Evolutionary conservation across 2,797 vertebrate genomes (phyloP).

Genomic region (Rhinoraja longicauda): DNA sequence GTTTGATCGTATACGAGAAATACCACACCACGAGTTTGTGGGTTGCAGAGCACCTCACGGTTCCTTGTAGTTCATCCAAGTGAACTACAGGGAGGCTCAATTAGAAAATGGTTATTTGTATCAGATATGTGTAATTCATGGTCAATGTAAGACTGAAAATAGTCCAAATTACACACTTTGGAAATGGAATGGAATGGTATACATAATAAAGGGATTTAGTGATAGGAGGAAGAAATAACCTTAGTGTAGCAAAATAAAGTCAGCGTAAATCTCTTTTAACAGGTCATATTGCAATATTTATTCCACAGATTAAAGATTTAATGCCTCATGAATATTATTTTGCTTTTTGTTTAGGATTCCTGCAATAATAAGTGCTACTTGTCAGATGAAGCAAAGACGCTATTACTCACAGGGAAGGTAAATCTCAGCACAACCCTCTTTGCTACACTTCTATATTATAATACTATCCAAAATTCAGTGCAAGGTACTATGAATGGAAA

Average conservation of each 20-base stretch:
- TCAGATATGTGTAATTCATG: background rate
- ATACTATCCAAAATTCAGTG: background rate
- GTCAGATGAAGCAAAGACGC: conserved; percentile 78
- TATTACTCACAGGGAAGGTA: conserved; percentile 95
- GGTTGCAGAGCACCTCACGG: background rate
- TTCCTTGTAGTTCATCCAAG: background rate
- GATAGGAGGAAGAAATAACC: background rate
- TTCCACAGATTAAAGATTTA: conserved; percentile 18
- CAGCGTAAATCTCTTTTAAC: background rate
- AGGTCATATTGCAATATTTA: background rate
- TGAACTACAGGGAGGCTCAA: background rate
- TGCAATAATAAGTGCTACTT: conserved; percentile 91
- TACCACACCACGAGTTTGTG: background rate
- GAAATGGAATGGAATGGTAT: background rate
- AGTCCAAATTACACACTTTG: background rate
- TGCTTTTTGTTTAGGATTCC: conserved; percentile 69
- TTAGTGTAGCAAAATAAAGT: background rate
- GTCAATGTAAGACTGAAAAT: background rate
- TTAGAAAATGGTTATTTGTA: background rate
- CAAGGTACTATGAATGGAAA: background rate
- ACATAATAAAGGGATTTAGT: background rate
- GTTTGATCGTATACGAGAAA: background rate
- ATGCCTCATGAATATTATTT: background rate
- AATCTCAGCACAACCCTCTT: background rate
- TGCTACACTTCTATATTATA: background rate